Evolutionary conservation across 2,888 invertebrate species (phyloP).

Genomic region (Artemia sinica): DNA sequence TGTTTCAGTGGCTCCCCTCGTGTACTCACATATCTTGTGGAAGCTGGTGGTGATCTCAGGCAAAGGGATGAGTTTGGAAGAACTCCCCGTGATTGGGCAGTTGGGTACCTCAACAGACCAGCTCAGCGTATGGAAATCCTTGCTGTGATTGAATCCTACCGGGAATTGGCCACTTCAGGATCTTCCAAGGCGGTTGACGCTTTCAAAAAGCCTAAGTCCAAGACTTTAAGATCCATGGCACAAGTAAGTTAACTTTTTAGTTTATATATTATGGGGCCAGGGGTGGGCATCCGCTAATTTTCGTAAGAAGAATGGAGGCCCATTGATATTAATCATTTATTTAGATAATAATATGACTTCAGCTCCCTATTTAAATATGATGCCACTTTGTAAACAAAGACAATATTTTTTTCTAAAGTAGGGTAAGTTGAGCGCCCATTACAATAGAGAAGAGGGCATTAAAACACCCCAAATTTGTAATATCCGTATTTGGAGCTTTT

Average conservation of each 20-base stretch:
- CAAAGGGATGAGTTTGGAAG: background rate
- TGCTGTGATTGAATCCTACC: background rate
- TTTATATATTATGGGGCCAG: too few species aligned
- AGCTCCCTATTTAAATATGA: too few species aligned
- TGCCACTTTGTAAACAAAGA: too few species aligned
- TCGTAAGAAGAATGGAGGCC: too few species aligned
- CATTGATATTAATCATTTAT: too few species aligned
- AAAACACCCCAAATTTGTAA: too few species aligned
- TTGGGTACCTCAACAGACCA: background rate
- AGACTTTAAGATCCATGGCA: background rate
- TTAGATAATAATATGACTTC: too few species aligned
- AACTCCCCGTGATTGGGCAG: background rate
- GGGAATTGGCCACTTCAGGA: background rate
- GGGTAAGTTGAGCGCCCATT: too few species aligned
- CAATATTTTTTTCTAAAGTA: too few species aligned
- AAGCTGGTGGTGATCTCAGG: slow-evolving; percentile 28
- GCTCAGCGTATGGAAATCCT: slow-evolving; percentile 1
- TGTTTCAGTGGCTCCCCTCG: slow-evolving; percentile 31
- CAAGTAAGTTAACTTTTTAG: background rate
- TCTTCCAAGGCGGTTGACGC: background rate
- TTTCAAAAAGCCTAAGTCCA: background rate
- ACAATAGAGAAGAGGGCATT: too few species aligned
- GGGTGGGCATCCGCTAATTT: too few species aligned
- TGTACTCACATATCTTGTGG: slow-evolving; percentile 30
- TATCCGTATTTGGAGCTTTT: too few species aligned